Conservation (phyloP, 1,140 invertebrate species). For the Grapholita molesta region DNA sequence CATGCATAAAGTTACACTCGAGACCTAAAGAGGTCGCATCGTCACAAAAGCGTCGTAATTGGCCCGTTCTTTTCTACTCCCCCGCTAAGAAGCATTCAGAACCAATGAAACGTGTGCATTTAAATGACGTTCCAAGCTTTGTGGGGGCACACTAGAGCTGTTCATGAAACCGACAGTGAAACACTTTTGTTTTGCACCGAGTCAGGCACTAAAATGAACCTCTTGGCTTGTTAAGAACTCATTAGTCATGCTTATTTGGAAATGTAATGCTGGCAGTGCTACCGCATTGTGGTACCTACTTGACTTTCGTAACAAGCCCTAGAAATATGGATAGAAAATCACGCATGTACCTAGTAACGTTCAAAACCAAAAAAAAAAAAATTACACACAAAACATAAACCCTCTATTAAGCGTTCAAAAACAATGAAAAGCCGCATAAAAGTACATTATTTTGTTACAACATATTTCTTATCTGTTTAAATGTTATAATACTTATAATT, state of each 20-base stretch:
- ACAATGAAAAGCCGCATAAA: no score
- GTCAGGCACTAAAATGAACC: conserved; percentile 64
- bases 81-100: conserved; percentile 67
- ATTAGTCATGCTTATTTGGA: conserved; percentile 73
- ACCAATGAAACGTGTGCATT: conserved; percentile 78
- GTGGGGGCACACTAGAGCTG: conserved; percentile 75
- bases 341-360: no score
- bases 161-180: conserved; percentile 62
- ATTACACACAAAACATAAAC: no score
- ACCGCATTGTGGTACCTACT: neutral
- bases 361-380: no score
- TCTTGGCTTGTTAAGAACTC: conserved; percentile 68
- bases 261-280: conserved; percentile 48
- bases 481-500: no score
- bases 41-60: conserved; percentile 75
- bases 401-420: no score
- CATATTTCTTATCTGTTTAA: no score
- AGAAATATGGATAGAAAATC: no score
- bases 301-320: neutral
- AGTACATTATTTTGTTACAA: no score
- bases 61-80: conserved; percentile 76
- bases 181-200: conserved; percentile 62
- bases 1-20: conserved; percentile 69
- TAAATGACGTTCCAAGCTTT: conserved; percentile 77
- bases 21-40: conserved; percentile 65